A percentile compares a stretch with the other conserved stretches of the same genome.
Conservation (phyloP, 1,140 invertebrate species). For the Nasonia giraulti region DNA sequence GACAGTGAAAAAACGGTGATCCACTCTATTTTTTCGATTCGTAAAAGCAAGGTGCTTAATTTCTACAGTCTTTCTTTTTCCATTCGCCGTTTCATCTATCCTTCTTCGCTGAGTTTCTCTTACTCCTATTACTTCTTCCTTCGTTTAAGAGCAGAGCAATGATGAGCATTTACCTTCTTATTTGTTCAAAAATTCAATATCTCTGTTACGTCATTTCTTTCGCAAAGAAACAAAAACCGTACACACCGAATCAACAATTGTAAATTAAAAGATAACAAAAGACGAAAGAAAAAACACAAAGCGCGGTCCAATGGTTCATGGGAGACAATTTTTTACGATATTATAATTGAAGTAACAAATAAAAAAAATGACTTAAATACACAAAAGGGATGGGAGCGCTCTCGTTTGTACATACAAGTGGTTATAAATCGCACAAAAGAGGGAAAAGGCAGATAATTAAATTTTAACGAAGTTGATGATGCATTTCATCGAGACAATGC, state of each 20-base stretch:
- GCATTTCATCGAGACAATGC: constrained; percentile 51
- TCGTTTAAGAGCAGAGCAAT: background rate
- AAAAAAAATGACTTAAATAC: constrained; percentile 47
- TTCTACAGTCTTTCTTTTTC: constrained; percentile 47
- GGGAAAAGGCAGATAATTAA: background rate
- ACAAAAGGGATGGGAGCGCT: constrained; percentile 29
- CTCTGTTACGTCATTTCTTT: constrained; percentile 4
- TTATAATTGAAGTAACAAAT: constrained; percentile 54
- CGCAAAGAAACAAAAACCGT: background rate
- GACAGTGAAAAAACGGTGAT: constrained; percentile 55
- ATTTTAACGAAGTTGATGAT: constrained; percentile 49
- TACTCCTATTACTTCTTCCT: background rate
- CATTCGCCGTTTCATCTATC: constrained; percentile 36
- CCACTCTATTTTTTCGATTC: constrained; percentile 1
- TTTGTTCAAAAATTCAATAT: constrained; percentile 1
- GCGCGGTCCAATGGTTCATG: constrained; percentile 71
- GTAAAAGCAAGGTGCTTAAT: constrained; percentile 51
- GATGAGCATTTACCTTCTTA: constrained; percentile 31
- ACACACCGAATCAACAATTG: constrained; percentile 9
- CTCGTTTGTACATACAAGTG: constrained; percentile 46
- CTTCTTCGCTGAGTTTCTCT: constrained; percentile 28
- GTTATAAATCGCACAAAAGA: constrained; percentile 49
- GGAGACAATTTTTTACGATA: constrained; percentile 70
- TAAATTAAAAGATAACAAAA: constrained; percentile 32
- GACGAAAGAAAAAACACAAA: constrained; percentile 51